phyloP scores from a whole-genome alignment of 2,797 vertebrate genomes.

The Staurois parvus region DNA sequence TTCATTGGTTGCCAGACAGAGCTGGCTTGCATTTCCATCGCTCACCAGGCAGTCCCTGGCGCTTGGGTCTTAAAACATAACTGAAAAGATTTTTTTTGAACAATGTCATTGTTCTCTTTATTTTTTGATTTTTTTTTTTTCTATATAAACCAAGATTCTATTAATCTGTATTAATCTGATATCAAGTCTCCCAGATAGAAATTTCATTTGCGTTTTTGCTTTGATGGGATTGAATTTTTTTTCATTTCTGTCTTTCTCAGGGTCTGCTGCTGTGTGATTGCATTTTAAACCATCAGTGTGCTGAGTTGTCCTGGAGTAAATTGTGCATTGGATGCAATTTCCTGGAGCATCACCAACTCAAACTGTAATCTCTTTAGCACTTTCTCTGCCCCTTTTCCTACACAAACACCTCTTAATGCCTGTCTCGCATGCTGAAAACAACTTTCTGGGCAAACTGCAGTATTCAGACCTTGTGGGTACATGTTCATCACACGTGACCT shows the following conservation, averaged over 20 bases:
- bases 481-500: too few species aligned
- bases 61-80: neutral
- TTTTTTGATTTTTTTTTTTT: neutral
- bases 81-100: neutral
- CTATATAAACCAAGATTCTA: neutral
- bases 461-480: too few species aligned
- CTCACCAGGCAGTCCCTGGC: too few species aligned
- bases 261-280: neutral
- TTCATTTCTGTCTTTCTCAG: neutral
- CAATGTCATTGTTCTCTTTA: neutral
- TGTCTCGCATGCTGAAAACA: too few species aligned
- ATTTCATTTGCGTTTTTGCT: slow-evolving; percentile 11
- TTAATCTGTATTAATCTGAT: slow-evolving; percentile 12
- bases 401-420: too few species aligned
- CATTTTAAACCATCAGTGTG: neutral
- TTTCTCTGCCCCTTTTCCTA: too few species aligned
- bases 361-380: too few species aligned
- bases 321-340: too few species aligned
- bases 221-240: slow-evolving; percentile 30
- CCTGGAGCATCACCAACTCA: too few species aligned
- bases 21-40: too few species aligned
- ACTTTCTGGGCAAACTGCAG: too few species aligned
- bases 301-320: neutral
- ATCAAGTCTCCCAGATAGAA: neutral
- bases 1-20: too few species aligned